Conservation (phyloP, 1,140 invertebrate genomes). For the Parapsyche elsis region DNA sequence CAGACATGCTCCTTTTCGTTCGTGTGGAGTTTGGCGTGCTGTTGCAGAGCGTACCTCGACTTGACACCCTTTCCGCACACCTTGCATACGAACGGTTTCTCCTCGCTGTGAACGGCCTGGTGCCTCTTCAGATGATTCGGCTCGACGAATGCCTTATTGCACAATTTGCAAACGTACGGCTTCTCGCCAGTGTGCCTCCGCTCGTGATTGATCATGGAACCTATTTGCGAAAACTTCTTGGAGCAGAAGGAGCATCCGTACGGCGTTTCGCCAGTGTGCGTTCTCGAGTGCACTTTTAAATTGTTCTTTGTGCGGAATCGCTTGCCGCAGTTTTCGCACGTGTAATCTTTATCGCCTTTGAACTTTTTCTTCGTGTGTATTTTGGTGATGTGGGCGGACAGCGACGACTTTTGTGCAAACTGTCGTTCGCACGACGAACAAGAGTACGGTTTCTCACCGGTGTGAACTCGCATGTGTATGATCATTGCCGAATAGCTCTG, state of each 20-base stretch:
- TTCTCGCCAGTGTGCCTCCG: constrained; percentile 80
- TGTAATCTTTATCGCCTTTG: constrained; percentile 56
- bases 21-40: constrained; percentile 69
- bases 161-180: constrained; percentile 71
- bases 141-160: constrained; percentile 67
- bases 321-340: constrained; percentile 63
- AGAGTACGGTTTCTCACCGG: constrained; percentile 59
- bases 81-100: constrained; percentile 71
- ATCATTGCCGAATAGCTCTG: constrained; percentile 60
- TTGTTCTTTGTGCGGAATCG: constrained; percentile 61
- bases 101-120: constrained; percentile 61
- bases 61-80: constrained; percentile 72
- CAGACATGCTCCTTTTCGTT: constrained; percentile 74
- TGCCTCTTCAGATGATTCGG: constrained; percentile 50
- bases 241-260: constrained; percentile 66
- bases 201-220: constrained; percentile 68
- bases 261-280: constrained; percentile 66
- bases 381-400: not conserved
- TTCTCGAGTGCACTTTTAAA: constrained; percentile 65
- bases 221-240: constrained; percentile 60
- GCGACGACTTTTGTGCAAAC: constrained; percentile 9
- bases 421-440: constrained; percentile 58
- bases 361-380: not conserved
- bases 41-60: constrained; percentile 59
- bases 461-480: constrained; percentile 53